phyloP scores from a whole-genome alignment of 2,113 vertebrate genomes.

The Ranitomeya imitator region DNA sequence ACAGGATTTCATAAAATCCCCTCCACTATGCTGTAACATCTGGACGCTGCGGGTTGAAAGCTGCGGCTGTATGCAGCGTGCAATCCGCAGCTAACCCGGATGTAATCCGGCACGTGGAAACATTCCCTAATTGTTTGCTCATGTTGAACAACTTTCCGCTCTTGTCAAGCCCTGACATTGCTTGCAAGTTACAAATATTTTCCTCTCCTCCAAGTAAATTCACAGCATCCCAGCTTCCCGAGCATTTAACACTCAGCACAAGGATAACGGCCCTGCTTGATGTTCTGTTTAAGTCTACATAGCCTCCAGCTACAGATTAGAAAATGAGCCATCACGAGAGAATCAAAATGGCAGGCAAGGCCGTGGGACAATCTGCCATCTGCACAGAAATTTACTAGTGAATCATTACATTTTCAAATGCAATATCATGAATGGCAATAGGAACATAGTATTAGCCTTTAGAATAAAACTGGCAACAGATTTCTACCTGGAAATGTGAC shows the following conservation, averaged over 20 bases:
- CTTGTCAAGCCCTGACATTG: neutral
- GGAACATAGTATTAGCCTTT: neutral
- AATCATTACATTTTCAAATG: neutral
- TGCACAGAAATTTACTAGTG: neutral
- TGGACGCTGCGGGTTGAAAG: too few species aligned
- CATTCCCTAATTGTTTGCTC: too few species aligned
- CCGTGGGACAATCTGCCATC: constrained; percentile 18
- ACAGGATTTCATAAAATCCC: too few species aligned
- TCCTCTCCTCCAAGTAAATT: neutral
- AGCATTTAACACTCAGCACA: constrained; percentile 26
- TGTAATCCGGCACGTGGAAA: too few species aligned
- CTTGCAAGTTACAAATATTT: neutral
- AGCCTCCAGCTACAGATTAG: constrained; percentile 30
- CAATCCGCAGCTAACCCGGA: too few species aligned
- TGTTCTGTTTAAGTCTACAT: constrained; percentile 21
- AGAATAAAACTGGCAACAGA: too few species aligned
- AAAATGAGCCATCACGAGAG: constrained; percentile 28
- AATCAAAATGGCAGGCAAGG: constrained; percentile 41
- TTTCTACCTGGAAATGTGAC: too few species aligned
- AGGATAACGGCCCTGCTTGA: neutral
- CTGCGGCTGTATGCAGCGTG: too few species aligned
- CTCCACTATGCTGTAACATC: too few species aligned
- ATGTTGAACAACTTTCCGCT: neutral
- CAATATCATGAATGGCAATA: neutral
- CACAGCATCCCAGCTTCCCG: constrained; percentile 14